These are phyloP conservation scores for Tetranychus piercei DNA, from an alignment of 2,888 invertebrate genomes.

Conservation along the genomic window DNA sequence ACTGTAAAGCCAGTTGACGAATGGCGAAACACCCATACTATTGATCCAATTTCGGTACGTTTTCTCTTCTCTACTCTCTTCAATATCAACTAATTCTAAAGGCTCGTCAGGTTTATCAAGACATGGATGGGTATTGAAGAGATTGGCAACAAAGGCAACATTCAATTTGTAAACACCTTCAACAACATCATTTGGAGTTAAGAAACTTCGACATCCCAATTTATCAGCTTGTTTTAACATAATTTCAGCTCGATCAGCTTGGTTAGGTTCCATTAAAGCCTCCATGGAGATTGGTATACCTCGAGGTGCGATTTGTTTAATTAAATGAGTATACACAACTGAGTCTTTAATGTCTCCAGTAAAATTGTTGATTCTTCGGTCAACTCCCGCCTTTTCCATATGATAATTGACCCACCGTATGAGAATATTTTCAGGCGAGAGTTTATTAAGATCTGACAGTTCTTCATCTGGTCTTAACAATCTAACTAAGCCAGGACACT, in stretches of 20 bases:
- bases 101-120: slow-evolving; percentile 59
- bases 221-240: slow-evolving; percentile 95
- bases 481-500: slow-evolving; percentile 84
- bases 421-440: slow-evolving; percentile 89
- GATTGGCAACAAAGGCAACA: slow-evolving; percentile 93
- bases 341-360: slow-evolving; percentile 71
- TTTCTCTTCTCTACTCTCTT: slow-evolving; percentile 91
- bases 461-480: slow-evolving; percentile 60
- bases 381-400: slow-evolving; percentile 66
- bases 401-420: slow-evolving; percentile 99
- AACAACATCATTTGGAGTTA: slow-evolving; percentile 83
- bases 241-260: slow-evolving; percentile 62
- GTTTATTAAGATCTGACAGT: slow-evolving; percentile 77
- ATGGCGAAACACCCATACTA: slow-evolving; percentile 88
- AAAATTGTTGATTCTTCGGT: slow-evolving; percentile 74
- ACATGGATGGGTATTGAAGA: slow-evolving; percentile 95
- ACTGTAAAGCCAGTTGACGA: slow-evolving; percentile 92
- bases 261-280: slow-evolving; percentile 60
- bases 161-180: slow-evolving; percentile 92
- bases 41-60: slow-evolving; percentile 99
- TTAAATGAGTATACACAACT: slow-evolving; percentile 76
- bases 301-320: slow-evolving; percentile 81
- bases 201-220: slow-evolving; percentile 83
- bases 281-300: slow-evolving; percentile 64
- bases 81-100: slow-evolving; percentile 49